A percentile compares a stretch with the other conserved stretches of the same genome.
phyloP scores from a whole-genome alignment of 2,113 vertebrate species.

The Tyto alba region DNA sequence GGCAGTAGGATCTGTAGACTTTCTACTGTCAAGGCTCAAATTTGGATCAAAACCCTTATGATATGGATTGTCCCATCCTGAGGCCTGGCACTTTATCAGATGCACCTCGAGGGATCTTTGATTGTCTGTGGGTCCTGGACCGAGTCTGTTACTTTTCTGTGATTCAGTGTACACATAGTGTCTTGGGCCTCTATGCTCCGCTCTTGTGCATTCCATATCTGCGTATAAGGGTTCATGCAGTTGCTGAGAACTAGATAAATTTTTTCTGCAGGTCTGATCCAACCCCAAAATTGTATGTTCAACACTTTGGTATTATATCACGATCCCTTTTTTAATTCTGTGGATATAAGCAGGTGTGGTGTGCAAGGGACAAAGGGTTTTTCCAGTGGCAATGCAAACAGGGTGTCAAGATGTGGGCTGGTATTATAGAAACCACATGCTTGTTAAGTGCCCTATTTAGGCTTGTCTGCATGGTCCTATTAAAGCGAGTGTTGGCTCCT shows the following conservation, averaged over 20 bases:
- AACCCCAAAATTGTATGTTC: not conserved
- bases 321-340: not conserved
- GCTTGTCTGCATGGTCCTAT: conserved; percentile 20
- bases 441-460: conserved; percentile 23
- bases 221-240: not conserved
- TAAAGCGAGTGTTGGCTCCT: conserved; percentile 37
- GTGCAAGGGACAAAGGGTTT: not conserved
- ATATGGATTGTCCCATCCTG: not conserved
- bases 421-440: conserved; percentile 62
- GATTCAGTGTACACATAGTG: not conserved
- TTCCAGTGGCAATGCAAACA: not conserved
- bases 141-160: not conserved
- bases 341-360: not conserved
- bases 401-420: conserved; percentile 2
- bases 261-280: not conserved
- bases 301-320: not conserved
- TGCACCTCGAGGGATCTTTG: not conserved
- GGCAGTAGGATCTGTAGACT: not conserved
- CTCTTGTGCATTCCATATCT: not conserved
- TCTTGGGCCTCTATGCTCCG: not conserved
- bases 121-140: not conserved
- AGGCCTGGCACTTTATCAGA: not conserved
- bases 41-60: not conserved
- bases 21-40: not conserved
- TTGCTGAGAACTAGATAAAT: not conserved